Evolutionary conservation across 2,888 invertebrate genomes (phyloP), one percentile per base, ranked within the genome.

Genomic region (Dione juno): DNA sequence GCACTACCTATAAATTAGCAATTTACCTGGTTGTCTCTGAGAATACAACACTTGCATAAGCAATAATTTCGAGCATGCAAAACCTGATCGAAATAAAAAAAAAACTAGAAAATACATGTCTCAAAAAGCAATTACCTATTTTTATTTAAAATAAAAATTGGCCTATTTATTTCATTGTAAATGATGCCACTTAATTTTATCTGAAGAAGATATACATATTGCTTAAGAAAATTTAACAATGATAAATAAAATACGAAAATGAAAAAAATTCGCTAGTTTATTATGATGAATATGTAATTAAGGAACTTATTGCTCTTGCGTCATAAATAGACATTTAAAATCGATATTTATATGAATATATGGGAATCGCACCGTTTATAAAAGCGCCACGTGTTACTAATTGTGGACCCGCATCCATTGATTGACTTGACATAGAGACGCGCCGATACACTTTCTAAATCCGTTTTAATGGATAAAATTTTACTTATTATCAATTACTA

Each of bases 321-420:
- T 61, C 50, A 64, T 64, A 64, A 64, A 50, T 64, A 19, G 50
- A 64, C 19, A 64, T 64, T 64, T 37, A 76, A 76, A 77, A 77
- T 71, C 71, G 73, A 77, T 76, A 81, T 85, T 84, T 79, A 87
- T 83, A 89, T 89, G 83, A 87, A 85, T 86, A 90, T 88, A 87
- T 90, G 89, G 89, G 88, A 82, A 88, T 88, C 84, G 85, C 85
- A 86, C 85, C 64, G 63, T 71, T 83, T 71, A 80, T 81, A 84
- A 83, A 75, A 74, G 70, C 82, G 92, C 85, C 93, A 88, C 92
- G 92, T 93, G 92, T 83, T 79, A 75, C 83, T 87, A 89, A 91
- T 93, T 91, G 89, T 85, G 84, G 70, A 79, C 92, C 92, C 92
- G 92, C 92, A 93, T 93, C 81, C 78, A 82, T 84, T 90, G 90